Percentiles rank a stretch among this genome's conserved stretches.
These are phyloP conservation scores for Diachrysia chrysitis DNA, from an alignment of 2,888 invertebrate species.

Conservation along the genomic window DNA sequence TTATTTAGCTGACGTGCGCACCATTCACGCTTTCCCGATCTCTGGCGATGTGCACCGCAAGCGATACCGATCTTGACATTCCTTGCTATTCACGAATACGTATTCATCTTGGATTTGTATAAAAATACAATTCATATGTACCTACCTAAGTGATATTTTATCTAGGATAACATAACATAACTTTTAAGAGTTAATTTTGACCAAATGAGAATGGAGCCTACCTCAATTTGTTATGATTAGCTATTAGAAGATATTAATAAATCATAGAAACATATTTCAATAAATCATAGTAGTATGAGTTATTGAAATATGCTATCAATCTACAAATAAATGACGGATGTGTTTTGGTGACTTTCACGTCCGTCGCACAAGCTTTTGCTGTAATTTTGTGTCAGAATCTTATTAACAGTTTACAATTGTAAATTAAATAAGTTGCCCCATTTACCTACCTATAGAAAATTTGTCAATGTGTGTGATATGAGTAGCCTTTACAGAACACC, in stretches of 20 bases:
- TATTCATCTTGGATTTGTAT: neutral
- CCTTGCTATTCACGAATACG: constrained; percentile 28
- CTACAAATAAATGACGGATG: neutral
- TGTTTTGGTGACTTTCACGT: neutral
- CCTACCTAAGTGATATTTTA: neutral
- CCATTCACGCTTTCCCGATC: constrained; percentile 81
- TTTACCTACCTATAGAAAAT: no score
- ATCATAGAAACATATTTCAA: no score
- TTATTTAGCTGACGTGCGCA: constrained; percentile 58
- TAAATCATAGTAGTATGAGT: no score
- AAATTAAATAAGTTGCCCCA: no score
- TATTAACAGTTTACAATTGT: no score
- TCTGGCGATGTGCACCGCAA: constrained; percentile 51
- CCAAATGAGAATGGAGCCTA: no score
- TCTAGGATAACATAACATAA: no score
- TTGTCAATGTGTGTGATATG: no score
- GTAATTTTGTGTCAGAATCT: neutral
- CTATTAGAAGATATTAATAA: no score
- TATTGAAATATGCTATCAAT: no score
- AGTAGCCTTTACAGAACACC: neutral
- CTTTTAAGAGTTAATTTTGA: no score
- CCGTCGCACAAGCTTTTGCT: neutral
- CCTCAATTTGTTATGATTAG: no score
- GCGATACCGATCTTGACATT: constrained; percentile 63
- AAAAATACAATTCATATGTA: neutral